Evolutionary conservation across 64 coral and sea anemone genomes (phyloP), one percentile per base, ranked within the genome.

Genomic region (Montipora cactus): DNA sequence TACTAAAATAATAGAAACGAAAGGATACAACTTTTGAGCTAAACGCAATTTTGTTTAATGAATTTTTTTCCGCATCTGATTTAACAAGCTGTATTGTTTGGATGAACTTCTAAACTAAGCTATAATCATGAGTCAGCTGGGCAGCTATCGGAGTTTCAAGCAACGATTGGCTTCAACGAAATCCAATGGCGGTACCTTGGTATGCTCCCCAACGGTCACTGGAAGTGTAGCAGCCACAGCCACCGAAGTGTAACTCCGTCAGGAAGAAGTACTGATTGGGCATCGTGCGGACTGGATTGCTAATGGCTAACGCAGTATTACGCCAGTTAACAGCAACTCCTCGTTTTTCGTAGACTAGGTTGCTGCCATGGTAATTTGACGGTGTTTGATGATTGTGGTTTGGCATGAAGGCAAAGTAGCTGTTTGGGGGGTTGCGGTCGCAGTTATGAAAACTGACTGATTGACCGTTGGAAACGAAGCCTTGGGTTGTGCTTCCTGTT

Each of bases 221-320:
- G 19, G 93, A 91, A 0, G 88, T 95, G 88, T 95, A 95, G 25
- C 58, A 74, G 11, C 93, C 93, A 55, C 93, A 95, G 19, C 93
- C 93, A 10, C 93, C 93, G 50, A 90, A 91, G 58, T 90, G 93
- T 16, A 95, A 14, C 72, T 95, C 93, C 7, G 93, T 95, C 6
- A 95, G 76, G 57, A 95, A 87, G 37, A 76, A 76, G 44, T 47
- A 76, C 12, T 49, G 1, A 37, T 76, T 45, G 7, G 74, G 74
- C 74, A 95, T 81, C 9, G 44, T 52, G 37, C 87, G 87, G 49
- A 50, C 49, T 23, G 87, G 67, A 62, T 80, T 50, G n/a, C 20
- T 66, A 5, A 59, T 58, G 45, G 58, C 28, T 20, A 18, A 76
- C 44, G 87, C 23, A 5, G n/a, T 76, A 3, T 8, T 37, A 23